Base-by-base conservation (phyloP, 2,888 invertebrate genomes). In the Chymomyza caudatula region DNA sequence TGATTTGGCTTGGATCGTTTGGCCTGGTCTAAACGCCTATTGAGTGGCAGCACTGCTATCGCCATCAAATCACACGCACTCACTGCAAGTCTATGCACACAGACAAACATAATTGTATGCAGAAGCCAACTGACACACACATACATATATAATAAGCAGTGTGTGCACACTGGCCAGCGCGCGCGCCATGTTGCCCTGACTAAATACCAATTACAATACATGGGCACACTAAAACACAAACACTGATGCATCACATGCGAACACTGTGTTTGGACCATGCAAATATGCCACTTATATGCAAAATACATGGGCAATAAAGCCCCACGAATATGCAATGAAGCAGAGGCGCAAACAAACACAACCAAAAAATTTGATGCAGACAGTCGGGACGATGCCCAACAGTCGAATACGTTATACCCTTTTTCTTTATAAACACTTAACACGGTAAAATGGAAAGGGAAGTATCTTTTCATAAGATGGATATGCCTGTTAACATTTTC, bases 141-240 rank as follows among this genome's bases (percentile, higher is more conserved):
- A 37, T 11, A 37, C 29, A 37, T 37, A 37, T 3, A 8, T 29
- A 29, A 37, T 37, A 37, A 11, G 11, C 11, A 37, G 29, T 11
- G 29, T 37, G 29, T 37, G 11, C 29, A 37, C 11, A 37, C 29
- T 11, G 29, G 11, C 29, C 8, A 37, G 29, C 29, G 29, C 29
- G 29, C 29, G 8, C 2, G 29, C 29, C 29, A 37, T 37, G 29
- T 37, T 37, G 11, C 29, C 51, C 60, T 59, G 76, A 67, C 78
- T 84, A 86, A 87, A 78, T 73, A 74, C 73, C 82, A 86, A 79
- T 86, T 80, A 84, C 67, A 76, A 52, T 57, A 56, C 29, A 37
- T 37, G 29, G 11, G 29, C 29, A 37, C 29, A 37, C 29, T 11
- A 37, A 37, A 37, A 37, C 11, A 11, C 29, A 4, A 2, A 11